Evolutionary conservation across 2,888 invertebrate genomes (phyloP).

Genomic region (Gerris lacustris): DNA sequence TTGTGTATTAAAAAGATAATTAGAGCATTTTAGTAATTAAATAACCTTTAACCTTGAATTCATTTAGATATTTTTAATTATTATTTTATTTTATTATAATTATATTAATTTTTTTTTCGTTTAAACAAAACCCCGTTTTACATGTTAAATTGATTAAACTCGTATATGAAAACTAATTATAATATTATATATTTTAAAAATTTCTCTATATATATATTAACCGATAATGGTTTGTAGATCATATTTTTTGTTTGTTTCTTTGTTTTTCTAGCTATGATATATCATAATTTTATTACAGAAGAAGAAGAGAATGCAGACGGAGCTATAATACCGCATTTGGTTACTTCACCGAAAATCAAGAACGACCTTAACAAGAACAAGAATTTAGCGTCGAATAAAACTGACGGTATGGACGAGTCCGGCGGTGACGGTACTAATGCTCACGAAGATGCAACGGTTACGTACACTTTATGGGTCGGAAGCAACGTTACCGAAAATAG

Average conservation of each 20-base stretch:
- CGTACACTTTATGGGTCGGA: constrained; percentile 80
- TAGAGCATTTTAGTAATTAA: no score
- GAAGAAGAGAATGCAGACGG: constrained; percentile 19
- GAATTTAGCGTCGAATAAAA: constrained; percentile 12
- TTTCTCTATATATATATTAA: no score
- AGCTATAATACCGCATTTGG: constrained; percentile 24
- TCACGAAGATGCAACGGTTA: constrained; percentile 52
- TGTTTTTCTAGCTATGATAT: neutral
- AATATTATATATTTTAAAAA: no score
- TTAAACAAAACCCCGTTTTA: no score
- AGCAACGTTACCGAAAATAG: constrained; percentile 71
- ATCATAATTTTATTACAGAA: constrained; percentile 11
- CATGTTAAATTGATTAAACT: no score
- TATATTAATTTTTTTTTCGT: no score
- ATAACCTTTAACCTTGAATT: no score
- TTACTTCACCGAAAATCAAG: constrained; percentile 17
- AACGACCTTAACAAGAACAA: constrained; percentile 14
- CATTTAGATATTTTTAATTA: no score
- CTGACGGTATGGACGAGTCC: constrained; percentile 14
- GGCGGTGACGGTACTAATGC: constrained; percentile 19
- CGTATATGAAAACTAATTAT: no score
- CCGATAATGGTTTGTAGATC: neutral
- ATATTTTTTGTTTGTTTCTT: neutral
- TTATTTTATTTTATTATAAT: no score
- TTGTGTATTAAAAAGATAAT: no score